phyloP scores from a whole-genome alignment of 2,888 invertebrate genomes.

The Argyresthia albistria region DNA sequence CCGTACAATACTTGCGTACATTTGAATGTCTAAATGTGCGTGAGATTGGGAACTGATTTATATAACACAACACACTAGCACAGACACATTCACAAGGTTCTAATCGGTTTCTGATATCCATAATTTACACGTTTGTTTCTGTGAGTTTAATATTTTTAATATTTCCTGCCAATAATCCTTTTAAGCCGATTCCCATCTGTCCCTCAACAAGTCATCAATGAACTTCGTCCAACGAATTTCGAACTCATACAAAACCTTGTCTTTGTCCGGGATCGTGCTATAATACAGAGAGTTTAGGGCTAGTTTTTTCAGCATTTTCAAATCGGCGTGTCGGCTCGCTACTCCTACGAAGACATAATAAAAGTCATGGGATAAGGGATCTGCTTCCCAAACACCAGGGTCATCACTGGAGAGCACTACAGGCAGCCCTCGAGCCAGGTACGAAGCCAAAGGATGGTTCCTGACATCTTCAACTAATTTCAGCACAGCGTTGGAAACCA shows the following conservation, averaged over 20 bases:
- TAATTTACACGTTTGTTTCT: no score
- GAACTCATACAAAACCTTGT: conserved; percentile 43
- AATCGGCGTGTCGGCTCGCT: conserved; percentile 77
- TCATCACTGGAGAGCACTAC: conserved; percentile 79
- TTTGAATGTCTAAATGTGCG: no score
- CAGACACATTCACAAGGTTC: no score
- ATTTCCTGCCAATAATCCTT: no score
- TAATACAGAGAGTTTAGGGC: conserved; percentile 82
- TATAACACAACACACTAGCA: no score
- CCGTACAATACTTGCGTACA: no score
- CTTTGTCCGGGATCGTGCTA: conserved; percentile 69
- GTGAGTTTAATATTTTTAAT: no score
- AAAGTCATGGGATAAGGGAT: conserved; percentile 78
- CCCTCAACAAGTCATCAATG: conserved; percentile 26
- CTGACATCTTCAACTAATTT: conserved; percentile 74
- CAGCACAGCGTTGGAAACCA: conserved; percentile 80
- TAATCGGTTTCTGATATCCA: no score
- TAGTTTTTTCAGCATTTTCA: conserved; percentile 80
- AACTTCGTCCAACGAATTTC: conserved; percentile 54
- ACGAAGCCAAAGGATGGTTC: conserved; percentile 75
- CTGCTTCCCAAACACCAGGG: conserved; percentile 76
- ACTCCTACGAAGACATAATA: conserved; percentile 85
- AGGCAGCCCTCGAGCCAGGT: conserved; percentile 74
- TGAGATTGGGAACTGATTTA: no score
- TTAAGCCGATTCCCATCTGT: background rate